These are phyloP conservation scores for Ceyx margarethae DNA, from an alignment of 2,113 vertebrate genomes.

Conservation along the genomic window DNA sequence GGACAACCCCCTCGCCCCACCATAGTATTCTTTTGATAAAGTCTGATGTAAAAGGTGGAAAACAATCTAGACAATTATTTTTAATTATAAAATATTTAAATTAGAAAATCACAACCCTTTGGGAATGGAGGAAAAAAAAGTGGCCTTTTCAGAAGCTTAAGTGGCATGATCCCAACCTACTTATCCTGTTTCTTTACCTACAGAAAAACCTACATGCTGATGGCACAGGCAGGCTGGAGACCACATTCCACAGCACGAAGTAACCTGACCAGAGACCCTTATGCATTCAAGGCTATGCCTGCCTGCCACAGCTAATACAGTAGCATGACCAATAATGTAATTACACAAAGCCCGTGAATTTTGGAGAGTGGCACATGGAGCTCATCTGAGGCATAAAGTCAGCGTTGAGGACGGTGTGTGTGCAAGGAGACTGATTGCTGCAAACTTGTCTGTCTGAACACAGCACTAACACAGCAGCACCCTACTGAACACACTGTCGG, in stretches of 20 bases:
- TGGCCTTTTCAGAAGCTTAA: neutral
- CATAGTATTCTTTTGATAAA: neutral
- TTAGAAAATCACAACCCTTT: neutral
- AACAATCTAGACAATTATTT: neutral
- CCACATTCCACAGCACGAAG: neutral
- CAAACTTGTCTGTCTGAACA: neutral
- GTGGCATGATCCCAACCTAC: neutral
- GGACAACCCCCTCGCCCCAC: rapidly evolving
- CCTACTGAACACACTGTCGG: neutral
- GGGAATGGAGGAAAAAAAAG: neutral
- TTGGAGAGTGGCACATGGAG: neutral
- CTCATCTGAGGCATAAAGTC: neutral
- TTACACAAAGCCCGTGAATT: neutral
- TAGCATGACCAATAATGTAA: neutral
- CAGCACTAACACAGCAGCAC: neutral
- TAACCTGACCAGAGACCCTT: neutral
- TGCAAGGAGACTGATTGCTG: neutral
- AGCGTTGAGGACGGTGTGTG: neutral
- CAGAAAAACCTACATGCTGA: neutral
- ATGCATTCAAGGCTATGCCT: neutral
- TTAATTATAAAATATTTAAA: neutral
- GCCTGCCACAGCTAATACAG: neutral
- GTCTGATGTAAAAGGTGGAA: neutral
- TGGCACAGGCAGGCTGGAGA: neutral
- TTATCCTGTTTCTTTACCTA: neutral